phyloP scores from a whole-genome alignment of 1,140 invertebrate genomes.

The Drosophila santomea region DNA sequence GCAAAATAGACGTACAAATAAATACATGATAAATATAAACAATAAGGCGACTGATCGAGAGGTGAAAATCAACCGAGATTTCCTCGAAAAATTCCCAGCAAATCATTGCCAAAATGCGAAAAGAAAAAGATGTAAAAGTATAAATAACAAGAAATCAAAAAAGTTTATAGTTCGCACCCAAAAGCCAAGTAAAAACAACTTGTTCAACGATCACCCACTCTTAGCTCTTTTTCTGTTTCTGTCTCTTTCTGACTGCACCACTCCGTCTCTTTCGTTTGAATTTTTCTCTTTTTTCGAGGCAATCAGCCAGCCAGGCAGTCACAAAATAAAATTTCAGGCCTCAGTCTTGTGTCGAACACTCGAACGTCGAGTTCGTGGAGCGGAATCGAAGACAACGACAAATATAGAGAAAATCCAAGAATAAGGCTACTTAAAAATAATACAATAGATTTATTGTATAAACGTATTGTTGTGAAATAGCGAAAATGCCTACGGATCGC shows the following conservation, averaged over 20 bases:
- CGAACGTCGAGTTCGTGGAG: slow-evolving; percentile 54
- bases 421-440: slow-evolving; percentile 20
- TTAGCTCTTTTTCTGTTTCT: neutral
- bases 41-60: slow-evolving; percentile 1
- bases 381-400: slow-evolving; percentile 76
- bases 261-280: neutral
- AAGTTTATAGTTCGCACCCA: slow-evolving; percentile 23
- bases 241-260: neutral
- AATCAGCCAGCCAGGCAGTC: slow-evolving; percentile 25
- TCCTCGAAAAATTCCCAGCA: slow-evolving; percentile 34
- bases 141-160: slow-evolving; percentile 41
- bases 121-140: slow-evolving; percentile 23
- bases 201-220: slow-evolving; percentile 19
- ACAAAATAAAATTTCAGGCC: slow-evolving; percentile 12
- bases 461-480: slow-evolving; percentile 63
- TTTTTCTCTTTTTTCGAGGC: slow-evolving; percentile 15
- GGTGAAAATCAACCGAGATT: slow-evolving; percentile 18
- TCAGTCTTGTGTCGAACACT: slow-evolving; percentile 79
- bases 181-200: slow-evolving; percentile 24
- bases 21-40: slow-evolving; percentile 47
- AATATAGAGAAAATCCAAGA: slow-evolving; percentile 12
- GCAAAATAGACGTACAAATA: slow-evolving; percentile 40
- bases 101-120: slow-evolving; percentile 34
- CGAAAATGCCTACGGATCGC: slow-evolving; percentile 43
- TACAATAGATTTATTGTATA: slow-evolving; percentile 50